These are phyloP conservation scores for Buceros bicornis DNA, from an alignment of 2,797 vertebrate genomes.

Conservation along the genomic window DNA sequence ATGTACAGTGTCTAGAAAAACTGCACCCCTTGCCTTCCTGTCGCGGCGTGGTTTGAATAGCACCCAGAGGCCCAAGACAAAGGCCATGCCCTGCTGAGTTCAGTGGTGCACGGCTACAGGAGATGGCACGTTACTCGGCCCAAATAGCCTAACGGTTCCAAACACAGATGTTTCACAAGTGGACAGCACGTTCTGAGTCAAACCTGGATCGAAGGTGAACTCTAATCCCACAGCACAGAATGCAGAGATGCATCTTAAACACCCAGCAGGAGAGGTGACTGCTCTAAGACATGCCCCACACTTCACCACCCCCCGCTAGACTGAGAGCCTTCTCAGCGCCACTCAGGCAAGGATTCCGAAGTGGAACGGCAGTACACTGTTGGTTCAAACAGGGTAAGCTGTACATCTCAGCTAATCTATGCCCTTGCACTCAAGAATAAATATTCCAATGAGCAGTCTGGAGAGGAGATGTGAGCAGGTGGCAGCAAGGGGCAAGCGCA, in stretches of 20 bases:
- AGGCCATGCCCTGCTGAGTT: background rate
- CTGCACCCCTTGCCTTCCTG: background rate
- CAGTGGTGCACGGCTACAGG: background rate
- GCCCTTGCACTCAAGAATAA: background rate
- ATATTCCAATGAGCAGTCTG: background rate
- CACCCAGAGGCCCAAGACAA: background rate
- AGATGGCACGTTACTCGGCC: background rate
- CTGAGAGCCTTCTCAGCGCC: background rate
- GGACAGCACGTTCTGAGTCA: background rate
- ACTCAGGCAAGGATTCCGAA: background rate
- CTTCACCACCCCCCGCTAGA: background rate
- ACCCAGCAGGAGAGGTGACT: background rate
- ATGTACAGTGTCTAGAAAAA: background rate
- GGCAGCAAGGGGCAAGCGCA: background rate
- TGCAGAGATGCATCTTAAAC: background rate
- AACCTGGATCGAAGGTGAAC: background rate
- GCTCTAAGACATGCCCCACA: background rate
- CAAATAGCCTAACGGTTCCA: background rate
- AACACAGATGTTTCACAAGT: background rate
- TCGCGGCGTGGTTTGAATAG: fast-evolving
- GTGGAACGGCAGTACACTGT: background rate
- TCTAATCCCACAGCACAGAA: background rate
- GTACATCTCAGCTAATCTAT: background rate
- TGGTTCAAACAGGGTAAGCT: background rate
- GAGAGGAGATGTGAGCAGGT: background rate